Percentiles rank a stretch among this genome's conserved stretches.
These are phyloP conservation scores for Mythimna lalbum DNA, from an alignment of 2,888 invertebrate genomes.

Conservation along the genomic window DNA sequence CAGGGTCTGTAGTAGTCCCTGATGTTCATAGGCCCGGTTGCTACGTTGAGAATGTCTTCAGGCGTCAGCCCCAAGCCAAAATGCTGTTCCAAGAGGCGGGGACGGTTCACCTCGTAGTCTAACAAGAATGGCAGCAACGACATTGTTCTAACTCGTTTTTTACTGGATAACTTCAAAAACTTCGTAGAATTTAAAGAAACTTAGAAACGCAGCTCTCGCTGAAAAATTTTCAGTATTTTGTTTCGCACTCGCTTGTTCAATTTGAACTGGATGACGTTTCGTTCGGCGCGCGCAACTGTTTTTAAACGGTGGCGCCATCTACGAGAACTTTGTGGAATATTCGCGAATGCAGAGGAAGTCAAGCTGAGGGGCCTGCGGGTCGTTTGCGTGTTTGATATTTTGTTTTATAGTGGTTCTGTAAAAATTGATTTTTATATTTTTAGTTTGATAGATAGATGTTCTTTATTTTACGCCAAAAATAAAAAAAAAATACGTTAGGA, in stretches of 20 bases:
- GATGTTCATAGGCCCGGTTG: conserved; percentile 71
- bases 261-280: conserved; percentile 73
- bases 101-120: conserved; percentile 77
- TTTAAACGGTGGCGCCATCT: conserved; percentile 74
- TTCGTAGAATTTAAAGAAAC: neutral
- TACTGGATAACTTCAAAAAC: conserved; percentile 22
- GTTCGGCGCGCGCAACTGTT: conserved; percentile 65
- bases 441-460: too few species aligned
- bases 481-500: too few species aligned
- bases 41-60: conserved; percentile 83
- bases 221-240: conserved; percentile 30
- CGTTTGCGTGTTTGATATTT: conserved; percentile 43
- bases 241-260: conserved; percentile 59
- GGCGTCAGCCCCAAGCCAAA: conserved; percentile 88
- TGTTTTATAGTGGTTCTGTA: neutral
- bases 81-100: conserved; percentile 87
- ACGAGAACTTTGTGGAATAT: conserved; percentile 76
- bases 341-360: conserved; percentile 72
- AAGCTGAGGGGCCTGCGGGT: conserved; percentile 65
- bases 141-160: conserved; percentile 74
- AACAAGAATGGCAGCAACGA: conserved; percentile 87
- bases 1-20: conserved; percentile 72
- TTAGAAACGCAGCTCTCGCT: conserved; percentile 17
- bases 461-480: too few species aligned
- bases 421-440: neutral